Base-by-base conservation (phyloP, 2,888 invertebrate genomes). In the Monopis laevigella region DNA sequence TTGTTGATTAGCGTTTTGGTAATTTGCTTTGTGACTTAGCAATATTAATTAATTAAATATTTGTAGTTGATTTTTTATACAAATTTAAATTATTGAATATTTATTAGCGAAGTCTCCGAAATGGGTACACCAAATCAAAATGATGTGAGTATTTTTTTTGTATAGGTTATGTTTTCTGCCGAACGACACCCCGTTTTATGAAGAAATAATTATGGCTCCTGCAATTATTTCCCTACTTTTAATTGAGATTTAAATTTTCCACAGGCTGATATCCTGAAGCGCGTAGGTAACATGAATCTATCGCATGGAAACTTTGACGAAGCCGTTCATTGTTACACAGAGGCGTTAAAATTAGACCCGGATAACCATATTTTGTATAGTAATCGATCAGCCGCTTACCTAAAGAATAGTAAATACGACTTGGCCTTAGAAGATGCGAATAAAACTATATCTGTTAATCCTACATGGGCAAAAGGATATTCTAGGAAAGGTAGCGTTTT, bases 311-410 rank as follows among this genome's bases (percentile, higher is more conserved):
- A 92, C 43, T 88, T 86, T 49, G 86, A 88, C 6, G 91, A 92
- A 49, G 96, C 96, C 0, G 82, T 95, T 40, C 83, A 86, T 48
- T 85, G 71, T 52, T 96, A 96, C 60, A 85, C 92, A 2, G 86
- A 91, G 55, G 96, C 93, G 3, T 93, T 96, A 47, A 72, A 80
- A 10, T 64, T 94, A 45, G 95, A 96, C 61, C 80, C 82, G 0
- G 84, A 82, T 26, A 96, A 96, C 78, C 92, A 95, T 82, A 93
- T 96, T 59, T 81, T 96, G 16, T 96, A 84, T 58, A 96, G 95
- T 54, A 96, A 96, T 70, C 86, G 96, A 42, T 96, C 96, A 1
- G 96, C 96, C 4, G 96, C 96, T 4, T 88, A 90, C 58, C 91
- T 93, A 1, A 95, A 94, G 72, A 85, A 87, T 34, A 87, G 85